These are phyloP conservation scores for Rhingia rostrata DNA, from an alignment of 2,888 invertebrate species.

Conservation along the genomic window DNA sequence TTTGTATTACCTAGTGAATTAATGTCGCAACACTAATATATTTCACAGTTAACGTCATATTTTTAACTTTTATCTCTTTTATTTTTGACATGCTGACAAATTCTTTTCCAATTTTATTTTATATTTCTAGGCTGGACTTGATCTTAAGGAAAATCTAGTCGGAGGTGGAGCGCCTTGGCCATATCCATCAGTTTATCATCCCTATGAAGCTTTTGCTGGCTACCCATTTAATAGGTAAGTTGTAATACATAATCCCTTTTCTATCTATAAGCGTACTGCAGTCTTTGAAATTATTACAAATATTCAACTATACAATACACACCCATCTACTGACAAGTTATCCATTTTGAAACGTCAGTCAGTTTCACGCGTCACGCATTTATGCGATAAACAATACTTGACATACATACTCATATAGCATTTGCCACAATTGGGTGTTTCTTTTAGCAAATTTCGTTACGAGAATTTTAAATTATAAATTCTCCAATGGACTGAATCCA, in stretches of 20 bases:
- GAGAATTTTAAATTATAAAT: conserved; percentile 54
- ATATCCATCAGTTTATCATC: conserved; percentile 95
- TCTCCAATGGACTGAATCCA: conserved; percentile 29
- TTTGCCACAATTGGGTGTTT: conserved; percentile 31
- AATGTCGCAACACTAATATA: no score
- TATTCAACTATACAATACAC: conserved; percentile 8
- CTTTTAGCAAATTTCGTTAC: conserved; percentile 46
- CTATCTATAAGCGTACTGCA: no score
- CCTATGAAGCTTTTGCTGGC: conserved; percentile 95
- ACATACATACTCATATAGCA: conserved; percentile 27
- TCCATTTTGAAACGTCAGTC: conserved; percentile 41
- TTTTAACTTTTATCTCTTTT: neutral
- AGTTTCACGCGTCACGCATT: conserved; percentile 32
- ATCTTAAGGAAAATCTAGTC: conserved; percentile 94
- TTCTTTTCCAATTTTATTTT: neutral
- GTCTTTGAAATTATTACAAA: conserved; percentile 5
- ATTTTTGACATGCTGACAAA: neutral
- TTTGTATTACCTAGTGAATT: no score
- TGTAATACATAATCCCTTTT: neutral
- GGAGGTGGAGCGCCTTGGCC: conserved; percentile 93
- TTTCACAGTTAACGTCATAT: no score
- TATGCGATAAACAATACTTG: neutral
- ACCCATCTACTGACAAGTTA: conserved; percentile 27
- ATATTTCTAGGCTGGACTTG: conserved; percentile 89
- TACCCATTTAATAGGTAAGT: conserved; percentile 98